phyloP scores from a whole-genome alignment of 2,888 invertebrate species.

The Lypha dubia region DNA sequence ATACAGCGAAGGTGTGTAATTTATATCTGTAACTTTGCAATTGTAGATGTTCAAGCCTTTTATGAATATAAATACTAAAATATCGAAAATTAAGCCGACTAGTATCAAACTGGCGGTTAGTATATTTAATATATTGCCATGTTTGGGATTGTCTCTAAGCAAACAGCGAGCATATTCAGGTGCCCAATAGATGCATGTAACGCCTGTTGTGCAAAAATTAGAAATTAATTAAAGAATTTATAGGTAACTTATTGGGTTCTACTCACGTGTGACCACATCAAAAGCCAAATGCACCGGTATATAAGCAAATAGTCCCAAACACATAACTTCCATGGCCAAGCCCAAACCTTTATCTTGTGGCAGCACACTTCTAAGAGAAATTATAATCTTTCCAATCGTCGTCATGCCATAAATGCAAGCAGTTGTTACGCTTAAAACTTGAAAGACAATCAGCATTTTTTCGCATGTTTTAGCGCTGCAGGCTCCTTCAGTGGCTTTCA shows the following conservation, averaged over 20 bases:
- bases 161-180: slow-evolving; percentile 82
- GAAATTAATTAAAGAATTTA: neutral
- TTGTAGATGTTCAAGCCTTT: slow-evolving; percentile 81
- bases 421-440: slow-evolving; percentile 83
- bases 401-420: slow-evolving; percentile 81
- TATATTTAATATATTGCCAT: slow-evolving; percentile 84
- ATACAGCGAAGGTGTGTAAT: slow-evolving; percentile 81
- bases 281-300: slow-evolving; percentile 87
- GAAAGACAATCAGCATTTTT: slow-evolving; percentile 84
- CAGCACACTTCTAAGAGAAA: slow-evolving; percentile 85
- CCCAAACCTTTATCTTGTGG: slow-evolving; percentile 86
- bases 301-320: slow-evolving; percentile 85
- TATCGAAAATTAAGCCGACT: slow-evolving; percentile 83
- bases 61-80: slow-evolving; percentile 83
- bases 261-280: slow-evolving; percentile 85
- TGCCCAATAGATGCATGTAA: slow-evolving; percentile 84
- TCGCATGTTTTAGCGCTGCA: slow-evolving; percentile 84
- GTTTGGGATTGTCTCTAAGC: slow-evolving; percentile 83
- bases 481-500: slow-evolving; percentile 84
- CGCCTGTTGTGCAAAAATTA: slow-evolving; percentile 74
- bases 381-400: slow-evolving; percentile 84
- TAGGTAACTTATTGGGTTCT: neutral
- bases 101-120: slow-evolving; percentile 83
- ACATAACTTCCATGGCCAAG: slow-evolving; percentile 85
- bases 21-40: slow-evolving; percentile 82